Evolutionary conservation across 2,888 invertebrate genomes (phyloP).

Genomic region (Nephrotoma appendiculata): DNA sequence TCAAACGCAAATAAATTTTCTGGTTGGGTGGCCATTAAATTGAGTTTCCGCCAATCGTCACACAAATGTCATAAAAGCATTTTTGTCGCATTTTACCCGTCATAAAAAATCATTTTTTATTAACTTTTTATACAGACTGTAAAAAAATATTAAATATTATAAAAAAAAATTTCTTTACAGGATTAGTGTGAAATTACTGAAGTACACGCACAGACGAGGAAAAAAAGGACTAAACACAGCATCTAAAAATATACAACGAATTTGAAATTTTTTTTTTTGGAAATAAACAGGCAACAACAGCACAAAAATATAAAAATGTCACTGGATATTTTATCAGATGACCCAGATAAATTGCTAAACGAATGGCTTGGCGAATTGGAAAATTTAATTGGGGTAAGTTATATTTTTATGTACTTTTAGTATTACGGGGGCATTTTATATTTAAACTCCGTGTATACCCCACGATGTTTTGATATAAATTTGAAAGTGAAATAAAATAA

Average conservation of each 20-base stretch:
- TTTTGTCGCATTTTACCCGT: not conserved
- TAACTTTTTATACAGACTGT: not conserved
- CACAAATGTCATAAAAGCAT: not conserved
- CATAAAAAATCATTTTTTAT: not conserved
- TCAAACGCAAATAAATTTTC: not conserved
- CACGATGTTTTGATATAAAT: not conserved
- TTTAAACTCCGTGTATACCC: not conserved
- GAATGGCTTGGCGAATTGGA: conserved; percentile 42
- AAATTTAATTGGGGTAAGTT: conserved; percentile 38
- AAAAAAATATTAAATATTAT: not conserved
- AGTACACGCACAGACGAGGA: not conserved
- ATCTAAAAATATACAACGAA: not conserved
- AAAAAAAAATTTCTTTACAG: not conserved
- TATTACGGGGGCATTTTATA: too few relatives aligned
- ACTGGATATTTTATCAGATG: conserved; percentile 17
- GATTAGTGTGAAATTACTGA: not conserved
- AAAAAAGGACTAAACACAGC: not conserved
- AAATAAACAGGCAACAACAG: not conserved
- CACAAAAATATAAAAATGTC: conserved; percentile 1
- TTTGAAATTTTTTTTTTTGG: not conserved
- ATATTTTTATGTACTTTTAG: too few relatives aligned
- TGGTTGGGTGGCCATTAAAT: not conserved
- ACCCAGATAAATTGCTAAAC: conserved; percentile 39
- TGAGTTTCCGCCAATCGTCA: not conserved
- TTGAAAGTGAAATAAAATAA: not conserved